Evolutionary conservation across 1,140 invertebrate genomes (phyloP).

Genomic region (Gryllus bimaculatus): DNA sequence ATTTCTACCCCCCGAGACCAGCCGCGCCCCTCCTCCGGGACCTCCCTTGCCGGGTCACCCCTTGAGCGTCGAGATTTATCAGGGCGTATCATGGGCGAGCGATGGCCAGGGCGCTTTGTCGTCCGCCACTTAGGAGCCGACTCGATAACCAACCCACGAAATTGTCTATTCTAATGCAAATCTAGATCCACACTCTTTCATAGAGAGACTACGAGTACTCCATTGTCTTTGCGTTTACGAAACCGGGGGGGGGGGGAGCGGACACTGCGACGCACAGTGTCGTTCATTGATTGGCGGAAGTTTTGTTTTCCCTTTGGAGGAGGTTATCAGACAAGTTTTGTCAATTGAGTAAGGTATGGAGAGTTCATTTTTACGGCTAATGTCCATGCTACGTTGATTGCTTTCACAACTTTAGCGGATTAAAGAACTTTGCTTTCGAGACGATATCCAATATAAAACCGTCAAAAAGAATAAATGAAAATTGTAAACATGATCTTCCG

Average conservation of each 20-base stretch:
- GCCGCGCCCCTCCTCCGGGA: too few relatives aligned
- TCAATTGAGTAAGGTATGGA: neutral
- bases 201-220: neutral
- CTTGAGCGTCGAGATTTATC: neutral
- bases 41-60: neutral
- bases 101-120: neutral
- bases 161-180: neutral
- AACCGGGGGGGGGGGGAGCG: neutral
- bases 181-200: neutral
- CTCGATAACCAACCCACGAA: neutral
- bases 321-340: neutral
- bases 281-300: too few relatives aligned
- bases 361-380: too few relatives aligned
- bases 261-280: too few relatives aligned
- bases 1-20: neutral
- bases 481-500: too few relatives aligned
- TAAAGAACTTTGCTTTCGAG: too few relatives aligned
- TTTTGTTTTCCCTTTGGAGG: too few relatives aligned
- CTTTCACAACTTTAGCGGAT: too few relatives aligned
- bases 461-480: too few relatives aligned
- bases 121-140: neutral
- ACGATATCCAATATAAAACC: too few relatives aligned
- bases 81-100: neutral
- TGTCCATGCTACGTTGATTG: too few relatives aligned
- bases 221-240: neutral